Base-by-base conservation (phyloP, 2,113 vertebrate genomes). In the Illadopsis cleaveri region DNA sequence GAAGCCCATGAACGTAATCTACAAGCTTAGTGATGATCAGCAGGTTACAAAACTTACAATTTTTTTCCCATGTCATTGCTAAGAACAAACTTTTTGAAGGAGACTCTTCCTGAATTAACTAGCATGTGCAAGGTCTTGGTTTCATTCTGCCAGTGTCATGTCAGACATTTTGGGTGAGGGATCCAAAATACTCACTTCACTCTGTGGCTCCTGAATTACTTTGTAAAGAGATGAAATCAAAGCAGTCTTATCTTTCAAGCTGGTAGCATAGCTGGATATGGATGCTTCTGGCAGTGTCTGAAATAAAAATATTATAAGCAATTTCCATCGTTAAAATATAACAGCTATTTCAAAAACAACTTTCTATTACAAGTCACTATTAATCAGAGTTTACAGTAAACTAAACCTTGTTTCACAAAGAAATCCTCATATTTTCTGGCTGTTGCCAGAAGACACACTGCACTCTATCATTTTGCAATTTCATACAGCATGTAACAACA, bases 171-270 rank as follows among this genome's bases (percentile, higher is more conserved):
- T 16, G 21, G 15, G 17, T 6, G 10, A 92, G 35, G 66, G 30
- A 85, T 28, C 6, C 11, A 15, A 89, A 86, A 71, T 77, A 97
- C 99, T 90, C 98, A 99, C 99, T 72, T 99, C 99, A 88, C 99
- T 99, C 95, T 99, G 99, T 97, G 99, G 99, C 86, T 99, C 99
- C 94, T 99, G 98, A 94, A 99, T 98, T 91, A 99, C 99, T 97
- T 99, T 99, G 97, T 99, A 99, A 79, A 99, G 98, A n/a, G 99
- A 99, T 37, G 99, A 99, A 97, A 99, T 98, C 97, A 99, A 98
- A 94, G 98, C 94, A 94, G 69, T 98, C 98, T 99, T 99, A 71
- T 99, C 98, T 98, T 99, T 99, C 94, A 99, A 97, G 91, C 98
- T 98, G 88, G 97, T 95, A 56, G 99, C 99, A 97, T 99, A 99